Percentiles rank a stretch among this genome's conserved stretches.
phyloP scores from a whole-genome alignment of 2,113 vertebrate genomes.

The Glaucomys volans region DNA sequence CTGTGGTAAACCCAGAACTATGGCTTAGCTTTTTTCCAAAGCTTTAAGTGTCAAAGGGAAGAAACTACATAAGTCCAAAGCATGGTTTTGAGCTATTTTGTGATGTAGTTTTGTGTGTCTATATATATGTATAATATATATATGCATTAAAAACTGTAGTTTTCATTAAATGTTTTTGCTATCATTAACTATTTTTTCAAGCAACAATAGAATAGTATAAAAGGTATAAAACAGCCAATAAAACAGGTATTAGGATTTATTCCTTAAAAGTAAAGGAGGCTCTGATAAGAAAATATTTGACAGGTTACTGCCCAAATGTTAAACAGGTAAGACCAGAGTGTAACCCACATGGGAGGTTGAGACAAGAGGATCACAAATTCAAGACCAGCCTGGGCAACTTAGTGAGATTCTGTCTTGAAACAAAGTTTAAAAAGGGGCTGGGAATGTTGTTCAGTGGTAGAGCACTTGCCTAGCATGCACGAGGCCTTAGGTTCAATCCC shows the following conservation, averaged over 20 bases:
- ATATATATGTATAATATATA: background rate
- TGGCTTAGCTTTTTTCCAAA: background rate
- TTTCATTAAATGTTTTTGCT: conserved; percentile 11
- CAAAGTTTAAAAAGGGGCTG: background rate
- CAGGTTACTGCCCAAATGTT: background rate
- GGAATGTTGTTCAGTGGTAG: background rate
- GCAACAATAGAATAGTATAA: background rate
- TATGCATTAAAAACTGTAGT: background rate
- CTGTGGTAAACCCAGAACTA: conserved; percentile 11
- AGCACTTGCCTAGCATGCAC: background rate
- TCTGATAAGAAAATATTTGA: conserved; percentile 23
- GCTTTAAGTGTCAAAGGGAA: background rate
- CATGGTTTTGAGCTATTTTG: conserved; percentile 27
- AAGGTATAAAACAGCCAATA: background rate
- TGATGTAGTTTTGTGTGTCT: background rate
- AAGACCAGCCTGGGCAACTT: no score
- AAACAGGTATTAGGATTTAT: conserved; percentile 11
- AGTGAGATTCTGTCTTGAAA: no score
- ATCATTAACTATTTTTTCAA: background rate
- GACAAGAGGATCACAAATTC: no score
- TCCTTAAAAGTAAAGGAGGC: background rate
- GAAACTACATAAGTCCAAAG: background rate
- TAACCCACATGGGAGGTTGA: no score
- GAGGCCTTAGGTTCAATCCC: background rate
- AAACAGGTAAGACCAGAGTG: background rate